Conservation (phyloP, 30 jellyfish, hydroid and myxozoan species). For the Turritopsis dohrnii region DNA sequence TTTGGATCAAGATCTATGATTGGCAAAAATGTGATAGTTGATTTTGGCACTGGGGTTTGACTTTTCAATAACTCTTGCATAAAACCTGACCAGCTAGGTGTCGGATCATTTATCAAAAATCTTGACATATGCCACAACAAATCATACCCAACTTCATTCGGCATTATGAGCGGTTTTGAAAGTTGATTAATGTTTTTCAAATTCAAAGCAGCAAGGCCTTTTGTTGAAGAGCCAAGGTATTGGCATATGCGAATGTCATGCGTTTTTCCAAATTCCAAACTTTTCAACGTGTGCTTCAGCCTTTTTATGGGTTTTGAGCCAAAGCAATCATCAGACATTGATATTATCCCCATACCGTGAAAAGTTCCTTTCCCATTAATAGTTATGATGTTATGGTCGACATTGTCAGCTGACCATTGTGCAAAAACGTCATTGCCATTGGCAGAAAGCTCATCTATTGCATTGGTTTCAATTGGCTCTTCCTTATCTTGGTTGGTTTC, state of each 20-base stretch:
- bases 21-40: constrained; percentile 30
- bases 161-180: background rate
- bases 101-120: constrained; percentile 8
- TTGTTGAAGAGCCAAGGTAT: constrained; percentile 40
- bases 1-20: constrained; percentile 47
- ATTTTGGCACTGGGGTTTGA: background rate
- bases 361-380: constrained; percentile 43
- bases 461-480: background rate
- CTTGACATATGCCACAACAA: constrained; percentile 53
- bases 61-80: constrained; percentile 38
- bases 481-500: background rate
- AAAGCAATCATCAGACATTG: constrained; percentile 33
- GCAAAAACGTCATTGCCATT: background rate
- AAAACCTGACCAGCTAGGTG: constrained; percentile 58
- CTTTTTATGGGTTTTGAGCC: constrained; percentile 23
- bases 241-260: constrained; percentile 24
- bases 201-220: constrained; percentile 26
- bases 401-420: constrained; percentile 48
- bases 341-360: constrained; percentile 46
- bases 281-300: constrained; percentile 24
- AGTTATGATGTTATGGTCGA: constrained; percentile 21
- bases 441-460: background rate
- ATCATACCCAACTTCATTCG: constrained; percentile 31
- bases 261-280: constrained; percentile 10
- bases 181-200: constrained; percentile 11